These are phyloP conservation scores for Anthoscopus minutus DNA, from an alignment of 2,113 vertebrate species.

Conservation along the genomic window DNA sequence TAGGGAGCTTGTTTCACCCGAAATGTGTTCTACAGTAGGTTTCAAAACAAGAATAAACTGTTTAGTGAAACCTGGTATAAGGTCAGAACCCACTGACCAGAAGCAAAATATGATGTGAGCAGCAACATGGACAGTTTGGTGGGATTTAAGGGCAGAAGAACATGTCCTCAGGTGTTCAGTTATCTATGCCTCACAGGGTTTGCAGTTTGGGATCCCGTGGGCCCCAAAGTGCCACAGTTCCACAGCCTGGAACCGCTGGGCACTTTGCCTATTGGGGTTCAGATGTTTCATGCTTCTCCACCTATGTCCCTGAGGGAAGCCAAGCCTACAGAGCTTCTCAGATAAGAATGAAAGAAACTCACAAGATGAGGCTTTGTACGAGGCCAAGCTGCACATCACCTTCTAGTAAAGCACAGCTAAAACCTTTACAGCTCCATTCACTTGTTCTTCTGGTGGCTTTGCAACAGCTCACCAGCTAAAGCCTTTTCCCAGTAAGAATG, in stretches of 20 bases:
- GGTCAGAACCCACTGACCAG: rapidly evolving
- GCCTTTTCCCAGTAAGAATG: not conserved
- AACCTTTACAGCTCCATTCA: not conserved
- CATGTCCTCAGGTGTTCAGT: not conserved
- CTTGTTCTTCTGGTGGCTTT: not conserved
- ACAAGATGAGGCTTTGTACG: not conserved
- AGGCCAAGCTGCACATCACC: not conserved
- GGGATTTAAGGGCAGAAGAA: not conserved
- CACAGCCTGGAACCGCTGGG: not conserved
- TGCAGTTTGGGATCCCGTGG: not conserved
- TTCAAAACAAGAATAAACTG: not conserved
- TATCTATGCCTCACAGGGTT: not conserved
- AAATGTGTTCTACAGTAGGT: not conserved
- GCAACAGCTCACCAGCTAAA: not conserved
- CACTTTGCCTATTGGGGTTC: not conserved
- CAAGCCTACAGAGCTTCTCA: not conserved
- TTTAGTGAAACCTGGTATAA: not conserved
- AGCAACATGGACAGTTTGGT: rapidly evolving
- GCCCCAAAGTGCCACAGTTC: not conserved
- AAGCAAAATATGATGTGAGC: not conserved
- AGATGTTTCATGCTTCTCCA: not conserved
- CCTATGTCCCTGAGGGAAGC: not conserved
- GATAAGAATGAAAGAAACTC: not conserved
- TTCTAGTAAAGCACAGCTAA: not conserved
- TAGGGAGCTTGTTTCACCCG: not conserved